phyloP scores from a whole-genome alignment of 1,140 invertebrate genomes.

The Camponotus pennsylvanicus region DNA sequence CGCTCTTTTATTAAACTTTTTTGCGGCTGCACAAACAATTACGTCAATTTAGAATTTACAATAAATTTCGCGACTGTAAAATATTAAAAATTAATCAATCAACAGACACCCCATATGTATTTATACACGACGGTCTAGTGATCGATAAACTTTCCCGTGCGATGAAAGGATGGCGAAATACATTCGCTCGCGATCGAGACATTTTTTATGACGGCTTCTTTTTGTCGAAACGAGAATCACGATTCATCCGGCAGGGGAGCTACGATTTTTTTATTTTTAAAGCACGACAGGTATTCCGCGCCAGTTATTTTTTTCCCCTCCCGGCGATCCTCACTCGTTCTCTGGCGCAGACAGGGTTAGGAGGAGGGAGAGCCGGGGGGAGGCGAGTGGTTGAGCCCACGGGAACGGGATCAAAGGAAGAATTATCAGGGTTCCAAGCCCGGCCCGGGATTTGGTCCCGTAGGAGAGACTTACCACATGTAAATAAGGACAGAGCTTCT shows the following conservation, averaged over 20 bases:
- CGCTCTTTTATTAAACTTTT: neutral
- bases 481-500: conserved; percentile 85
- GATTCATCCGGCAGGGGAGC: conserved; percentile 25
- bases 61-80: neutral
- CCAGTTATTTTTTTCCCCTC: conserved; percentile 62
- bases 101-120: conserved; percentile 21
- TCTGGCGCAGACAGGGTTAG: conserved; percentile 73
- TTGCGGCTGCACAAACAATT: too few species aligned
- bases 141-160: conserved; percentile 38
- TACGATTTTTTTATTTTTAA: conserved; percentile 56
- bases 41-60: neutral
- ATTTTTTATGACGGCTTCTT: conserved; percentile 57
- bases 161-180: conserved; percentile 14
- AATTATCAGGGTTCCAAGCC: conserved; percentile 86
- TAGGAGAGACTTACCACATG: conserved; percentile 87
- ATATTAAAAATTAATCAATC: neutral
- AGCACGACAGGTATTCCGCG: conserved; percentile 65
- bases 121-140: conserved; percentile 1
- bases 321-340: conserved; percentile 73
- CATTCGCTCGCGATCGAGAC: conserved; percentile 46
- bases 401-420: conserved; percentile 86
- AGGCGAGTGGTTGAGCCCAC: conserved; percentile 77
- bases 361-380: conserved; percentile 57
- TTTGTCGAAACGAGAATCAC: conserved; percentile 50
- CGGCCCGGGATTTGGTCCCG: conserved; percentile 86